phyloP scores from a whole-genome alignment of 1,140 invertebrate genomes.

The Panagrolaimus sp. region DNA sequence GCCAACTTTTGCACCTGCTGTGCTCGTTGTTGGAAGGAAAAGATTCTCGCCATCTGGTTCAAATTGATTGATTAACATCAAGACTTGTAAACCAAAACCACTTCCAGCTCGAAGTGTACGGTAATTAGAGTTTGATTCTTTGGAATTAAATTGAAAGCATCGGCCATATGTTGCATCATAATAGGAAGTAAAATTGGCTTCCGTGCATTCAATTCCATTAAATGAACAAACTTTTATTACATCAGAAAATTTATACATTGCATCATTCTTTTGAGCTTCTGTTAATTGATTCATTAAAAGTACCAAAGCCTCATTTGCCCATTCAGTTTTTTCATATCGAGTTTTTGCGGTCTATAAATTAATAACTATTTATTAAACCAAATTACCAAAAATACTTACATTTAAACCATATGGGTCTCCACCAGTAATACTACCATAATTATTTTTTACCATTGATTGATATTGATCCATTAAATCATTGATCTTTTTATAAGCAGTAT shows the following conservation, averaged over 20 bases:
- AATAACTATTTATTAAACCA: background rate
- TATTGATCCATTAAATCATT: background rate
- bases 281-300: background rate
- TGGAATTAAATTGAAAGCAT: background rate
- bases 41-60: background rate
- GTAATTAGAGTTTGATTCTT: background rate
- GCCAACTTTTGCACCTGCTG: background rate
- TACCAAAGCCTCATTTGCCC: background rate
- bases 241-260: background rate
- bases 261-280: background rate
- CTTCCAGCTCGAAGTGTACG: conserved; percentile 6
- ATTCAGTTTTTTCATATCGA: background rate
- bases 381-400: background rate
- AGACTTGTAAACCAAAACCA: background rate
- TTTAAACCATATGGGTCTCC: background rate
- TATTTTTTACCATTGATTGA: background rate
- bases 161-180: background rate
- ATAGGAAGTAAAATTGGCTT: background rate
- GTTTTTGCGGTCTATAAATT: background rate
- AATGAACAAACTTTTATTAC: background rate
- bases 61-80: background rate
- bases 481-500: background rate
- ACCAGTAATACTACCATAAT: background rate
- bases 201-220: background rate
- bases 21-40: background rate